Evolutionary conservation across 2,113 vertebrate species (phyloP), one percentile per base, ranked within the genome.

Genomic region (Apeltes quadracus): DNA sequence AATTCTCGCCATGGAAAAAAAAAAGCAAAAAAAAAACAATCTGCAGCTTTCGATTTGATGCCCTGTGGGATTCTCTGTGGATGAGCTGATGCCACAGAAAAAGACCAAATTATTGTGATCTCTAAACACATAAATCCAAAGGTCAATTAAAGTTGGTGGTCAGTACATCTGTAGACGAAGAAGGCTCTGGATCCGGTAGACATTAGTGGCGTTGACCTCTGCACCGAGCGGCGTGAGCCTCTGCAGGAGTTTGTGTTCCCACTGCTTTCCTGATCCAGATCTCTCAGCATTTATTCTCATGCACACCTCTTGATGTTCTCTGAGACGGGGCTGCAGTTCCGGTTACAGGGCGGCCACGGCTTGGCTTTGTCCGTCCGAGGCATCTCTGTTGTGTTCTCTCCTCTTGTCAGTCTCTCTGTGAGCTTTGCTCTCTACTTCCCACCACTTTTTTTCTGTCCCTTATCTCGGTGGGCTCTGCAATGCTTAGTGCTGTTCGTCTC

Each of bases 391-490:
- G 79, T 74, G 89, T 85, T 82, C 85, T 87, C 92, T 86, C 54
- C 78, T 78, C 54, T 53, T 69, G 80, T 86, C 91, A 84, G 88
- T 86, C 93, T 92, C 91, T 92, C 91, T 93, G 92, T 93, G 78
- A 57, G 72, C 78, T 88, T 76, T 73, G 80, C 72, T 83, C 84
- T 79, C 79, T 75, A 74, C 73, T 79, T 79, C 75, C 91, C 91
- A 92, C 88, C 91, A 83, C 93, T 94, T 93, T 94, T 93, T 94
- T 93, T 89, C 89, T 87, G 84, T 82, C 92, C 71, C 96, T 98
- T 99, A 98, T 98, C 97, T 96, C 92, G 93, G 94, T 94, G 95
- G 96, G 94, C 94, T 93, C 92, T 91, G 90, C 95, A 94, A 94
- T 94, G 95, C 95, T 95, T 70, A 75, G 78, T 84, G 76, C 82